phyloP scores from a whole-genome alignment of 2,113 vertebrate species.

The Triplophysa tibetana region DNA sequence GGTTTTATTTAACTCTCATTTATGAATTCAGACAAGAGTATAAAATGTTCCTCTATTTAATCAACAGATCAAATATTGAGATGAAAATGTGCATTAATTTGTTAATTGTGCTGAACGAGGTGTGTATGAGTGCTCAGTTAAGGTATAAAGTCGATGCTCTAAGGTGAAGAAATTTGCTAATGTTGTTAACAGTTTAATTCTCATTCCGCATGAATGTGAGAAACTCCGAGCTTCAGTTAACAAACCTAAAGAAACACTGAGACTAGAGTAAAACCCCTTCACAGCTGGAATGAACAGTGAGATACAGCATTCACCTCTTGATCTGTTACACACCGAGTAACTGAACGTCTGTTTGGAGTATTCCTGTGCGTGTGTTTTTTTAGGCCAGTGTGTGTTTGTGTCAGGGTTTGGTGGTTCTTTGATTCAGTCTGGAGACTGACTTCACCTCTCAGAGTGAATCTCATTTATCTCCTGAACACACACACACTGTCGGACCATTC shows the following conservation, averaged over 20 bases:
- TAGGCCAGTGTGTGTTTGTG: background rate
- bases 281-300: background rate
- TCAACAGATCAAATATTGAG: too few species aligned
- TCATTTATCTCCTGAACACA: slow-evolving; percentile 29
- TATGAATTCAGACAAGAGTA: too few species aligned
- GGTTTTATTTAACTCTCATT: too few species aligned
- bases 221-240: slow-evolving; percentile 4
- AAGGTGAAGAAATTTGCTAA: slow-evolving; percentile 22
- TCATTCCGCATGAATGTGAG: background rate
- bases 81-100: background rate
- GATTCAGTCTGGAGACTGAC: slow-evolving; percentile 17
- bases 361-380: background rate
- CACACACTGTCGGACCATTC: background rate
- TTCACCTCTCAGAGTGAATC: slow-evolving; percentile 15
- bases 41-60: too few species aligned
- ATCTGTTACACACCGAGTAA: background rate
- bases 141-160: slow-evolving; percentile 4
- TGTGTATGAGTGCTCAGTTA: background rate
- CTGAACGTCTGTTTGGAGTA: background rate
- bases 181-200: slow-evolving; percentile 8
- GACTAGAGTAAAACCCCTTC: background rate
- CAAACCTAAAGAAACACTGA: slow-evolving; percentile 7
- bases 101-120: background rate
- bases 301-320: background rate
- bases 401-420: slow-evolving; percentile 19